Conservation (phyloP, 1,140 invertebrate species). For the Rhagoletis zephyria region DNA sequence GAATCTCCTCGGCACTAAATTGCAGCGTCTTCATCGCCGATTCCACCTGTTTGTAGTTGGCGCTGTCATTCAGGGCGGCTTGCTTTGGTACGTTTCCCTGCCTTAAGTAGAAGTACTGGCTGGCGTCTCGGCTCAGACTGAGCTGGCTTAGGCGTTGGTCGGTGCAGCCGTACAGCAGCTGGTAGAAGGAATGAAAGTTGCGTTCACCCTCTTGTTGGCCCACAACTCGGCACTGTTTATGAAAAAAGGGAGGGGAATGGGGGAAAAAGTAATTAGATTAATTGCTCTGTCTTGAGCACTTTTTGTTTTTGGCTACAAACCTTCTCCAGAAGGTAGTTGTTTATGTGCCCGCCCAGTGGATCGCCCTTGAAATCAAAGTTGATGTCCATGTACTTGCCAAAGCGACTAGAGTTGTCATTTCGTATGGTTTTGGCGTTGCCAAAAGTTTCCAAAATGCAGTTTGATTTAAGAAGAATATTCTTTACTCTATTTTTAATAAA, state of each 20-base stretch:
- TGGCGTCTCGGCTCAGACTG: too few species aligned
- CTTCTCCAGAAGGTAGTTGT: conserved; percentile 97
- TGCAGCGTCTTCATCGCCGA: conserved; percentile 82
- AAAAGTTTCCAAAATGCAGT: conserved; percentile 95
- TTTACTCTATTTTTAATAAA: conserved; percentile 91
- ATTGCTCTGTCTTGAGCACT: too few species aligned
- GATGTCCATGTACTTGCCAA: conserved; percentile 99
- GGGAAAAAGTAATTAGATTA: too few species aligned
- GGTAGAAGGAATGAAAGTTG: conserved; percentile 98
- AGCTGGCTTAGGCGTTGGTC: too few species aligned
- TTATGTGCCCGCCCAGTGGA: conserved; percentile 95
- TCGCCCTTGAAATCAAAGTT: conserved; percentile 99
- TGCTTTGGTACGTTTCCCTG: too few species aligned
- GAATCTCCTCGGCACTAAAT: conserved; percentile 83
- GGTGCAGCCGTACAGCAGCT: too few species aligned
- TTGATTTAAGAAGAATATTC: conserved; percentile 96
- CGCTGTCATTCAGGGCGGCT: too few species aligned
- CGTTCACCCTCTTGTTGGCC: conserved; percentile 94
- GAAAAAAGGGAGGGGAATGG: too few species aligned
- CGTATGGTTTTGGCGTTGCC: conserved; percentile 98
- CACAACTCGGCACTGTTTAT: conserved; percentile 94
- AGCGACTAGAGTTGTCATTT: conserved; percentile 97
- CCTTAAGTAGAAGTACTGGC: too few species aligned
- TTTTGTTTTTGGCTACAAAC: too few species aligned
- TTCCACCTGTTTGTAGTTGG: too few species aligned